Evolutionary conservation across 1,140 invertebrate species (phyloP).

Genomic region (Drosophila seguyi): DNA sequence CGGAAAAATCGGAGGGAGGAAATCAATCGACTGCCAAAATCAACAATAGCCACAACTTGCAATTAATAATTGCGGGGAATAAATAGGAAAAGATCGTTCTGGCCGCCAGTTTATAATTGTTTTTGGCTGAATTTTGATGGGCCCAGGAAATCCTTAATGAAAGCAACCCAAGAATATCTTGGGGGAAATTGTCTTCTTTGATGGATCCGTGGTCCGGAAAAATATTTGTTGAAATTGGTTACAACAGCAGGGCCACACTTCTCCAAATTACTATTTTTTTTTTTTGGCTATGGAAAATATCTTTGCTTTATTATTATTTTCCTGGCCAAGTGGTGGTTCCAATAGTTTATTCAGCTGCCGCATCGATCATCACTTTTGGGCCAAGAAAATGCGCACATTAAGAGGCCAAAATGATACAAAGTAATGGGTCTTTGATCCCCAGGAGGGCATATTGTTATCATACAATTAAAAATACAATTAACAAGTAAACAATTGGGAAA

Average conservation of each 20-base stretch:
- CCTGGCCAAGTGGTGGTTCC: constrained; percentile 44
- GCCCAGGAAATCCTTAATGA: constrained; percentile 78
- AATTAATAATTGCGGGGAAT: constrained; percentile 37
- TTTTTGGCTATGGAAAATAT: constrained; percentile 8
- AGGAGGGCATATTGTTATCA: constrained; percentile 1
- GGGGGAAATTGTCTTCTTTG: constrained; percentile 31
- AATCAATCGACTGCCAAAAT: constrained; percentile 44
- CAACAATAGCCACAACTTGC: constrained; percentile 39
- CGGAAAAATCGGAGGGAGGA: constrained; percentile 5
- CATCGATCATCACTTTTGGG: constrained; percentile 51
- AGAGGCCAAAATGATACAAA: not conserved
- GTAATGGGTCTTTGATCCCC: not conserved
- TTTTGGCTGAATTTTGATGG: constrained; percentile 70
- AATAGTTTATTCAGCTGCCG: constrained; percentile 74
- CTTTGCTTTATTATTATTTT: constrained; percentile 32
- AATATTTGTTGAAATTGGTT: not conserved
- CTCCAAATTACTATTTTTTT: no score
- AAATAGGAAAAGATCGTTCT: constrained; percentile 23
- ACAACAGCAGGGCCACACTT: constrained; percentile 7
- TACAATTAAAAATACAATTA: not conserved
- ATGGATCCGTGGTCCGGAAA: constrained; percentile 15
- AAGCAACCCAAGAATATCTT: constrained; percentile 12
- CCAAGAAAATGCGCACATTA: constrained; percentile 4
- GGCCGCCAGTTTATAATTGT: constrained; percentile 62
- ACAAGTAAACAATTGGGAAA: not conserved